phyloP scores from a whole-genome alignment of 2,113 vertebrate species.

The Peucedramus taeniatus region DNA sequence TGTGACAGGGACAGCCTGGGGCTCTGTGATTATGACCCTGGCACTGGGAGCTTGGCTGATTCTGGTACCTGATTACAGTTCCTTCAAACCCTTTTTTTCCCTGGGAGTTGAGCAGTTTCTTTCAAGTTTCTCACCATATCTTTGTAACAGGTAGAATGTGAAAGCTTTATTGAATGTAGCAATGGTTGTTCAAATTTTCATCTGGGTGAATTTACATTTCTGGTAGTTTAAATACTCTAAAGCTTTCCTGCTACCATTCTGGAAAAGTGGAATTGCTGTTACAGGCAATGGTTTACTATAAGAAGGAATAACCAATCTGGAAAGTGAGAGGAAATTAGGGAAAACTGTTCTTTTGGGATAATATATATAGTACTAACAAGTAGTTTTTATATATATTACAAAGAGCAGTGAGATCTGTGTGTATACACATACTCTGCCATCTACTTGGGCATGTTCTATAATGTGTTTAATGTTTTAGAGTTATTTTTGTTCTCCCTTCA shows the following conservation, averaged over 20 bases:
- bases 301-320: neutral
- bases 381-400: neutral
- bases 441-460: neutral
- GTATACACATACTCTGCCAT: neutral
- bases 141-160: neutral
- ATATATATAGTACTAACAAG: neutral
- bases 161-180: neutral
- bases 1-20: conserved; percentile 32
- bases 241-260: neutral
- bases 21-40: neutral
- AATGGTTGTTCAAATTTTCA: neutral
- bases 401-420: neutral
- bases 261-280: neutral
- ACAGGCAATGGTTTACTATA: neutral
- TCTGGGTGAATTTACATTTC: neutral
- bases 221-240: neutral
- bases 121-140: neutral
- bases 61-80: neutral
- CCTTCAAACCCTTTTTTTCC: neutral
- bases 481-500: conserved; percentile 44
- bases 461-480: neutral
- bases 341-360: neutral
- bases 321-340: neutral
- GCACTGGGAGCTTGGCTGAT: neutral
- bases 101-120: neutral